phyloP scores from a whole-genome alignment of 2,113 vertebrate species.

The Asarcornis scutulata region DNA sequence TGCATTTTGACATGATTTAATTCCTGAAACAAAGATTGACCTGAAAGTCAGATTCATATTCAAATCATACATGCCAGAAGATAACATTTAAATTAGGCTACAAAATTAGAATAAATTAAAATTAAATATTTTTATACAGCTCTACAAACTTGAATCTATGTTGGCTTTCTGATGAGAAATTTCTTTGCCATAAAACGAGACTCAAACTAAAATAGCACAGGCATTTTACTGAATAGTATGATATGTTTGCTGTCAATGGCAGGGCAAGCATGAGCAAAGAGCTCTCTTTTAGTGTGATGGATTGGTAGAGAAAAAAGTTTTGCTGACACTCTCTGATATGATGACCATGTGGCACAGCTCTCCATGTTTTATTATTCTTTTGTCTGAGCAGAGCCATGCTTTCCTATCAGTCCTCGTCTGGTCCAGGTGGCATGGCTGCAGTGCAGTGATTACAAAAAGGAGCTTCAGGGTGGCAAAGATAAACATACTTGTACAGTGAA shows the following conservation, averaged over 20 bases:
- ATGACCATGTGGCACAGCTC: not conserved
- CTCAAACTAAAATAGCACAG: not conserved
- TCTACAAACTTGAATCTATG: not conserved
- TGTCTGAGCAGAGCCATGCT: not conserved
- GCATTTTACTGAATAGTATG: not conserved
- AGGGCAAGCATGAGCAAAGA: not conserved
- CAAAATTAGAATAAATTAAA: not conserved
- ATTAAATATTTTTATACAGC: not conserved
- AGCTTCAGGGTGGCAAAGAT: conserved; percentile 1
- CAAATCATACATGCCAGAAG: not conserved
- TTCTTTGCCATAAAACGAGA: not conserved
- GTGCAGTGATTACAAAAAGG: not conserved
- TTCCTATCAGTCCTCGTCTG: not conserved
- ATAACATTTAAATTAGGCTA: not conserved
- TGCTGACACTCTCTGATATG: not conserved
- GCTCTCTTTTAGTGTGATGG: not conserved
- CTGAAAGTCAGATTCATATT: not conserved
- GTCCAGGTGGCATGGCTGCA: not conserved
- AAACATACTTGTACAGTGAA: not conserved
- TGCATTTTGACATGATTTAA: not conserved
- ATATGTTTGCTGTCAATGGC: not conserved
- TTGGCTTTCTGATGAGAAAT: not conserved
- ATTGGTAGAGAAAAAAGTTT: not conserved
- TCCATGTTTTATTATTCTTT: not conserved
- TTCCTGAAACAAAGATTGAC: not conserved